Percentiles rank a stretch among this genome's conserved stretches.
These are phyloP conservation scores for Crenichthys baileyi DNA, from an alignment of 2,797 vertebrate genomes.

Conservation along the genomic window DNA sequence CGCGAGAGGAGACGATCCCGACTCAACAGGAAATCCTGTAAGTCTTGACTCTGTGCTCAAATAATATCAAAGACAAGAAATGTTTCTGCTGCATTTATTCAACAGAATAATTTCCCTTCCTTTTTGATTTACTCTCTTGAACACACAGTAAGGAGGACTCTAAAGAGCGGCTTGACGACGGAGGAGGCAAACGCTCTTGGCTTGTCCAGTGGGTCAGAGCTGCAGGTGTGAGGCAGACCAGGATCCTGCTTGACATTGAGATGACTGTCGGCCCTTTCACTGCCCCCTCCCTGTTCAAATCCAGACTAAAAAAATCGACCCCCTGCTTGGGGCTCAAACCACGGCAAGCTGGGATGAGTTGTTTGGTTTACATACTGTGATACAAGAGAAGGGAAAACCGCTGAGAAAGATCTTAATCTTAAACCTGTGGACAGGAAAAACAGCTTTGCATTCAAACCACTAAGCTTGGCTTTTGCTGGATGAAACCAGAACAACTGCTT, in stretches of 20 bases:
- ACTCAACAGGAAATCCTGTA: conserved; percentile 94
- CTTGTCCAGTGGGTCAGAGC: conserved; percentile 89
- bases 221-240: conserved; percentile 88
- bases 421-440: conserved; percentile 22
- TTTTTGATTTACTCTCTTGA: not conserved
- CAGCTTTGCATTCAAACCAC: conserved; percentile 54
- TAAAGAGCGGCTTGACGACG: conserved; percentile 92
- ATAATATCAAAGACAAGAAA: not conserved
- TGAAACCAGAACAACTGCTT: conserved; percentile 41
- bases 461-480: conserved; percentile 56
- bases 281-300: conserved; percentile 39
- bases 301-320: conserved; percentile 54
- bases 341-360: conserved; percentile 55
- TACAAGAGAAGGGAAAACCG: conserved; percentile 45
- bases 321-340: conserved; percentile 25
- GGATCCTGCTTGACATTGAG: conserved; percentile 34
- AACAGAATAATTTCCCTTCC: not conserved
- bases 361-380: conserved; percentile 47
- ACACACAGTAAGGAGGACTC: conserved; percentile 90
- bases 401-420: conserved; percentile 24
- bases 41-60: conserved; percentile 63
- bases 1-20: conserved; percentile 93
- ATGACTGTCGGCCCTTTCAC: conserved; percentile 54
- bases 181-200: conserved; percentile 96
- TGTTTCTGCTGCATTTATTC: not conserved